Conservation (phyloP, 2,888 invertebrate species). For the Adelognathus sp. region DNA sequence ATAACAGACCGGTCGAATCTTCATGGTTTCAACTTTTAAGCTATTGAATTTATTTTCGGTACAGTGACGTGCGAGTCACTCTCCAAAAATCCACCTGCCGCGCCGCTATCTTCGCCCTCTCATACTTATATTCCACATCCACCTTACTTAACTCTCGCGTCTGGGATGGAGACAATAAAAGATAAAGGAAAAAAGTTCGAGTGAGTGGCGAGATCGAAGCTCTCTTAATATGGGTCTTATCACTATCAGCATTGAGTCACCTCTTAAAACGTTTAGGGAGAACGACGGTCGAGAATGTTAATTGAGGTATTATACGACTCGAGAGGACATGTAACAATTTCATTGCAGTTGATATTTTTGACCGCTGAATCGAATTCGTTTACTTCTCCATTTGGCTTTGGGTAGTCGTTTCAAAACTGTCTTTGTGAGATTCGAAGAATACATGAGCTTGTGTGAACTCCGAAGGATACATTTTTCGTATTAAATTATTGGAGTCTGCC, state of each 20-base stretch:
- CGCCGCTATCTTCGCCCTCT: conserved; percentile 18
- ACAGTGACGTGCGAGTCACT: not conserved
- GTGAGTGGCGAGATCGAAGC: conserved; percentile 17
- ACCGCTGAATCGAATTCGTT: not conserved
- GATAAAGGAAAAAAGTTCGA: not conserved
- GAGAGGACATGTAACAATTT: not conserved
- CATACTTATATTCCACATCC: not conserved
- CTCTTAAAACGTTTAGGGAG: conserved; percentile 19
- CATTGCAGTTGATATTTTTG: not conserved
- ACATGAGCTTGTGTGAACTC: too few relatives aligned
- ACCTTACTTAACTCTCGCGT: not conserved
- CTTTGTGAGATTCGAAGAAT: too few relatives aligned
- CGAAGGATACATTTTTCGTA: too few relatives aligned
- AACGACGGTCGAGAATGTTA: not conserved
- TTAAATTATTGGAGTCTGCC: too few relatives aligned
- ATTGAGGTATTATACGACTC: not conserved
- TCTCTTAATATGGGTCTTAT: not conserved
- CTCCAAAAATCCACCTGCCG: conserved; percentile 45
- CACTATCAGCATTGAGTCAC: not conserved
- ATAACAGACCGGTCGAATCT: conserved; percentile 68
- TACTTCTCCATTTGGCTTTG: too few relatives aligned
- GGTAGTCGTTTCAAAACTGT: too few relatives aligned
- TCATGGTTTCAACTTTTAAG: conserved; percentile 64
- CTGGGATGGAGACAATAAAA: not conserved
- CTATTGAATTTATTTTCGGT: conserved; percentile 54